phyloP scores from a whole-genome alignment of 2,797 vertebrate genomes.

The Xiphophorus birchmanni region DNA sequence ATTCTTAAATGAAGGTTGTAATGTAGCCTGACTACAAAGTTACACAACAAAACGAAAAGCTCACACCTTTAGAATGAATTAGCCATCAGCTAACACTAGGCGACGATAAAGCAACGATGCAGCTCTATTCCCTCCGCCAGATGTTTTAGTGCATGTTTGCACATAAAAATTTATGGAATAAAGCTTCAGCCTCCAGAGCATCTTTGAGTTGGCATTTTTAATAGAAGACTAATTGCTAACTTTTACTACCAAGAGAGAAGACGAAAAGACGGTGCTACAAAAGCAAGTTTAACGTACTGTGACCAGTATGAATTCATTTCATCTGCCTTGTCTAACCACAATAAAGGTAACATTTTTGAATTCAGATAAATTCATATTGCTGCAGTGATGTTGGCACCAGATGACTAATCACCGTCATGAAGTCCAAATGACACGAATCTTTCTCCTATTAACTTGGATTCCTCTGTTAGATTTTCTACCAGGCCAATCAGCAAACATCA shows the following conservation, averaged over 20 bases:
- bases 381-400: background rate
- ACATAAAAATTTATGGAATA: conserved; percentile 6
- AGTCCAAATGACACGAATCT: background rate
- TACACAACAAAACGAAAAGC: background rate
- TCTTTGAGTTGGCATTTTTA: background rate
- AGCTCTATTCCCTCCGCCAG: background rate
- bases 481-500: no score
- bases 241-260: conserved; percentile 1
- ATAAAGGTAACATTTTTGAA: background rate
- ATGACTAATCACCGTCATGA: background rate
- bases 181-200: conserved; percentile 1
- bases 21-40: background rate
- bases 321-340: background rate
- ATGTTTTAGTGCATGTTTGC: background rate
- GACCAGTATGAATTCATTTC: background rate
- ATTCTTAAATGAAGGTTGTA: background rate
- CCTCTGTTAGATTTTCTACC: no score
- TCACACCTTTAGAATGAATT: background rate
- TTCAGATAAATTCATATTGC: background rate
- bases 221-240: background rate
- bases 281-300: background rate
- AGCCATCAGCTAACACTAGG: no score
- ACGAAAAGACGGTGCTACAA: background rate
- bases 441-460: no score
- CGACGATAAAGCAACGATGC: background rate